Evolutionary conservation across 2,113 vertebrate species (phyloP).

Genomic region (Oryzias woworae): DNA sequence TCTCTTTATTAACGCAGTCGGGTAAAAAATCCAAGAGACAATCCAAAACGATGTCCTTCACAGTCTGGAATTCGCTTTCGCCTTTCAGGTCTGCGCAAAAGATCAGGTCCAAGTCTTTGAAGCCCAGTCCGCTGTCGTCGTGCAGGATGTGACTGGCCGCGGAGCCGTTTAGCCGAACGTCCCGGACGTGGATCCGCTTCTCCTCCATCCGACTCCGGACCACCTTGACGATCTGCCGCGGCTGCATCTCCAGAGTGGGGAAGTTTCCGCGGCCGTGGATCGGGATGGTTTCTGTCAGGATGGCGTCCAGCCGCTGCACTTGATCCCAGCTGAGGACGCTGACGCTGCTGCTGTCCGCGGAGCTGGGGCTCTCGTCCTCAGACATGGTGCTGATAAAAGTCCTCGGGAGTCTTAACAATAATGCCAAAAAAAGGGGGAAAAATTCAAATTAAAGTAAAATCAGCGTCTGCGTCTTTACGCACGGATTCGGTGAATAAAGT

Average conservation of each 20-base stretch:
- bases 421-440: not conserved
- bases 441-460: conserved; percentile 10
- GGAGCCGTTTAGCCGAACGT: conserved; percentile 94
- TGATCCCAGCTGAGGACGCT: conserved; percentile 97
- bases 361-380: conserved; percentile 79
- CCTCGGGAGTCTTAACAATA: conserved; percentile 2
- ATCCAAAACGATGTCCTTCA: conserved; percentile 97
- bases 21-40: conserved; percentile 98
- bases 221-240: conserved; percentile 92
- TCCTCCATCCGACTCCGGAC: conserved; percentile 93
- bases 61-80: conserved; percentile 93
- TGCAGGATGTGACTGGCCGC: conserved; percentile 96
- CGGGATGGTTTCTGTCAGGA: conserved; percentile 94
- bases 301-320: conserved; percentile 94
- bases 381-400: conserved; percentile 80
- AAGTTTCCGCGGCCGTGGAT: conserved; percentile 99
- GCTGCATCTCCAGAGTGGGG: conserved; percentile 95
- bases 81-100: conserved; percentile 94
- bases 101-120: conserved; percentile 98
- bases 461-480: conserved; percentile 38
- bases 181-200: conserved; percentile 86
- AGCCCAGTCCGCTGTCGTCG: conserved; percentile 94
- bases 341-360: conserved; percentile 75
- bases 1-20: conserved; percentile 96
- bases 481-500: not conserved